Conservation (phyloP, 1,140 invertebrate species). For the Zaprionus camerounensis region DNA sequence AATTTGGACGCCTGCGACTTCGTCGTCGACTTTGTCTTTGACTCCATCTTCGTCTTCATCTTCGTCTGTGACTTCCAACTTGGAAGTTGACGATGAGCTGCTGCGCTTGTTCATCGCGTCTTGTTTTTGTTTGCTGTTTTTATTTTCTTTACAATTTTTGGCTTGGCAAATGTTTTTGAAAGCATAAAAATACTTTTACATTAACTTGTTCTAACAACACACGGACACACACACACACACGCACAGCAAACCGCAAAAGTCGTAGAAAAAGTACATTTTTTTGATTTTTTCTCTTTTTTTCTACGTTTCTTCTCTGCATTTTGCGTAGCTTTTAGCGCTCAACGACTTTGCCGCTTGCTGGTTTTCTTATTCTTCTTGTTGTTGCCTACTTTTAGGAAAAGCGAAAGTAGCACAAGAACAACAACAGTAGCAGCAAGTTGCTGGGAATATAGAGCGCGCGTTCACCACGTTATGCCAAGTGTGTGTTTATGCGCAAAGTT, state of each 20-base stretch:
- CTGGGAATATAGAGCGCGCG: conserved; percentile 39
- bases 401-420: conserved; percentile 66
- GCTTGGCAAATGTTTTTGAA: conserved; percentile 78
- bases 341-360: conserved; percentile 68
- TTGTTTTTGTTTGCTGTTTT: conserved; percentile 58
- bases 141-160: conserved; percentile 81
- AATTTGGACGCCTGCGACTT: conserved; percentile 40
- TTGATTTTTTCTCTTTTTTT: conserved; percentile 17
- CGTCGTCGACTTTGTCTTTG: conserved; percentile 37
- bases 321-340: conserved; percentile 77
- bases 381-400: conserved; percentile 63
- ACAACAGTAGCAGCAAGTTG: conserved; percentile 64
- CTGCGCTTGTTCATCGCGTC: conserved; percentile 1
- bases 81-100: conserved; percentile 2
- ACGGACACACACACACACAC: conserved; percentile 40
- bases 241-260: conserved; percentile 50
- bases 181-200: conserved; percentile 83
- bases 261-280: conserved; percentile 57
- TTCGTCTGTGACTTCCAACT: conserved; percentile 1
- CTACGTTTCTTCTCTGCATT: conserved; percentile 26
- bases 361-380: conserved; percentile 41
- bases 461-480: conserved; percentile 60
- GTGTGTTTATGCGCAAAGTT: conserved; percentile 61
- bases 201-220: conserved; percentile 78
- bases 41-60: conserved; percentile 3